Percentiles rank a stretch among this genome's conserved stretches.
Evolutionary conservation across 2,888 invertebrate genomes (phyloP).

Genomic region (Trichopoda pennipes): DNA sequence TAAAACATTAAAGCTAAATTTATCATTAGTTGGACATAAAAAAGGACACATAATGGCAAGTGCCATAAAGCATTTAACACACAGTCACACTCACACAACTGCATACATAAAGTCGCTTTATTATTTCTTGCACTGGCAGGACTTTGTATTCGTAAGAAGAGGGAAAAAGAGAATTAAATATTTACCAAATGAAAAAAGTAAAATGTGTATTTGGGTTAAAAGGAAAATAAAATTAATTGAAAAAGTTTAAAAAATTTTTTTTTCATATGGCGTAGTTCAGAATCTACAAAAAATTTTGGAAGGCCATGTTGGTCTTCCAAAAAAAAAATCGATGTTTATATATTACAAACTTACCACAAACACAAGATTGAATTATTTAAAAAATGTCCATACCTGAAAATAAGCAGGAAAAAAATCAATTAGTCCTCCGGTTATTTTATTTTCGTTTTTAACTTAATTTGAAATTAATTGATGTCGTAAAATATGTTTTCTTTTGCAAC

Average conservation of each 20-base stretch:
- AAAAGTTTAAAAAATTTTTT: conserved; percentile 51
- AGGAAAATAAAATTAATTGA: conserved; percentile 58
- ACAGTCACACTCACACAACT: background rate
- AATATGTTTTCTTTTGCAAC: conserved; percentile 1
- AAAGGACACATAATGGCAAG: conserved; percentile 9
- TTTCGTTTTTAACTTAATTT: conserved; percentile 43
- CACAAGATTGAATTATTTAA: conserved; percentile 18
- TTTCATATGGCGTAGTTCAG: background rate
- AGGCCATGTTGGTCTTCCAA: background rate
- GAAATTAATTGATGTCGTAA: conserved; percentile 43
- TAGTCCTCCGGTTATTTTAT: background rate
- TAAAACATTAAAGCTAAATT: conserved; percentile 12
- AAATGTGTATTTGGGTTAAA: conserved; percentile 60
- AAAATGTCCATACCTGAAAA: conserved; percentile 55
- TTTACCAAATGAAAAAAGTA: conserved; percentile 30
- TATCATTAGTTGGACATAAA: conserved; percentile 29
- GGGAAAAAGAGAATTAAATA: conserved; percentile 20
- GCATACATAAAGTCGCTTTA: background rate
- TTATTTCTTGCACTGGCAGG: background rate
- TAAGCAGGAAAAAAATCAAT: conserved; percentile 34
- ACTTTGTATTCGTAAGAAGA: background rate
- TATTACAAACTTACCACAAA: conserved; percentile 49
- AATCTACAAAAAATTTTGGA: background rate
- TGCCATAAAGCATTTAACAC: conserved; percentile 7
- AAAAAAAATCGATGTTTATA: background rate